phyloP scores from a whole-genome alignment of 2,888 invertebrate species.

The Nephrotoma flavescens region DNA sequence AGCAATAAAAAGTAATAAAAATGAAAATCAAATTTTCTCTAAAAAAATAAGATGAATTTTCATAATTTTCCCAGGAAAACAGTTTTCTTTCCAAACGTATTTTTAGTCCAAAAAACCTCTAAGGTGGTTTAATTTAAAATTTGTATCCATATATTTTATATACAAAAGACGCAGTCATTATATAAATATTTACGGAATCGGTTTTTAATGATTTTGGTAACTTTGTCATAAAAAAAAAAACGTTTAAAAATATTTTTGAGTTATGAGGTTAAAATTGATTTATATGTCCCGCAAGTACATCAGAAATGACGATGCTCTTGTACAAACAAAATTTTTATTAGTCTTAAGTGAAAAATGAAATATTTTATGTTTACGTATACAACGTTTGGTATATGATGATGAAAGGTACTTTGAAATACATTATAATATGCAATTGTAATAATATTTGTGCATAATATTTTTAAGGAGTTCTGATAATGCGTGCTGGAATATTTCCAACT shows the following conservation, averaged over 20 bases:
- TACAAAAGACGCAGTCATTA: neutral
- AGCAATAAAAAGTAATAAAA: neutral
- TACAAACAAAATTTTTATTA: neutral
- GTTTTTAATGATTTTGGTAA: neutral
- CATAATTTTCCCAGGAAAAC: neutral
- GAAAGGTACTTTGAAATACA: neutral
- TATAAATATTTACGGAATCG: neutral
- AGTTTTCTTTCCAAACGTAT: neutral
- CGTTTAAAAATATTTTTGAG: neutral
- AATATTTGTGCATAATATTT: neutral
- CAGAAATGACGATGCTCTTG: neutral
- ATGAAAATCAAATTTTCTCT: neutral
- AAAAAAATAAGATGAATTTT: neutral
- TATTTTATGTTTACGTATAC: neutral
- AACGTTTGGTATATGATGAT: neutral
- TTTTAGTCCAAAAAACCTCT: neutral
- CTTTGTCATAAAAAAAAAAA: neutral
- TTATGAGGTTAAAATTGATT: neutral
- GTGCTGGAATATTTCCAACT: neutral
- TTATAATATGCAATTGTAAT: neutral
- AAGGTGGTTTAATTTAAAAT: neutral
- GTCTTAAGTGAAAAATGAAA: neutral
- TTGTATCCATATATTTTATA: neutral
- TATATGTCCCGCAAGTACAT: neutral
- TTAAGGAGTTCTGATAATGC: neutral